Percentiles rank a stretch among this genome's conserved stretches.
Conservation (phyloP, 2,888 invertebrate genomes). For the Trileptium ribeirensis region DNA sequence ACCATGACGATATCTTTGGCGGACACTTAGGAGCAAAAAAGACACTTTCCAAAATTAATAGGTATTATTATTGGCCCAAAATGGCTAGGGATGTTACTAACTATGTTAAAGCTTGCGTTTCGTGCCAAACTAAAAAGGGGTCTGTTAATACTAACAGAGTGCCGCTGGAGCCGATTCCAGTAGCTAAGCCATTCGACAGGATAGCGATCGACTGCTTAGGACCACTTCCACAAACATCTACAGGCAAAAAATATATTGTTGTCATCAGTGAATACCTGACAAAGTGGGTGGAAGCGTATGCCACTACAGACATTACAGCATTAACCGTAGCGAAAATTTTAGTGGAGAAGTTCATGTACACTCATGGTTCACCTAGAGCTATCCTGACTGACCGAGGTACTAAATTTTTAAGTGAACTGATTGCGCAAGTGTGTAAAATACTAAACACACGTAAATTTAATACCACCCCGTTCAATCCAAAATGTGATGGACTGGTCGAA, state of each 20-base stretch:
- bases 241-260: too few relatives aligned
- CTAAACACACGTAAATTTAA: too few relatives aligned
- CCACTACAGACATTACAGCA: slow-evolving; percentile 43
- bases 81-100: too few relatives aligned
- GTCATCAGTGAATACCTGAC: slow-evolving; percentile 33
- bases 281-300: slow-evolving; percentile 36
- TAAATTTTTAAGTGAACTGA: slow-evolving; percentile 30
- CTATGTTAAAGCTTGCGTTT: too few relatives aligned
- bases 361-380: slow-evolving; percentile 31
- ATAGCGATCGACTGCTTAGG: too few relatives aligned
- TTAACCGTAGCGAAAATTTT: slow-evolving; percentile 40
- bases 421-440: slow-evolving; percentile 23
- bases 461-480: slow-evolving; percentile 24
- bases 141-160: background rate
- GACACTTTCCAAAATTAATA: too few relatives aligned
- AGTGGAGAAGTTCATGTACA: slow-evolving; percentile 27
- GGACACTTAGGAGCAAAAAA: too few relatives aligned
- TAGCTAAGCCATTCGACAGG: background rate
- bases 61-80: too few relatives aligned
- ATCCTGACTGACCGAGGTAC: slow-evolving; percentile 36
- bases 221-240: too few relatives aligned
- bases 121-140: background rate
- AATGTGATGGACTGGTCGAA: slow-evolving; percentile 36
- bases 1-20: too few relatives aligned
- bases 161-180: background rate